A percentile compares a stretch with the other conserved stretches of the same genome.
Conservation (phyloP, 2,797 vertebrate species). For the Dipus sagitta region DNA sequence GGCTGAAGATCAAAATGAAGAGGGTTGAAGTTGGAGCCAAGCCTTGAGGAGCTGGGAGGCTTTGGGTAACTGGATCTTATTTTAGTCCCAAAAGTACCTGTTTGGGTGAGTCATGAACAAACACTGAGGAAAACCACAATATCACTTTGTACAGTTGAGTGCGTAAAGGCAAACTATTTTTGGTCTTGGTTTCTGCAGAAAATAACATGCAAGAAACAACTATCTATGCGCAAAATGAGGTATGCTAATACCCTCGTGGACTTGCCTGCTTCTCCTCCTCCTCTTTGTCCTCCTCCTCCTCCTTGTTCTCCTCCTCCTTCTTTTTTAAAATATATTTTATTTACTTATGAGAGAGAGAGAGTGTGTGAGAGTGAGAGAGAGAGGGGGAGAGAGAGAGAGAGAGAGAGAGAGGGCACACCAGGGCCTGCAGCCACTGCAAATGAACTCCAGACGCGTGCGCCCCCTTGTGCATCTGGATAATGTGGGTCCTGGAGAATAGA, state of each 20-base stretch:
- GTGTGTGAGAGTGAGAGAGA: no score
- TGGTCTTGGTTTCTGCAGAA: not conserved
- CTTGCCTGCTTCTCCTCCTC: not conserved
- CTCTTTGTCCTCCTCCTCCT: not conserved
- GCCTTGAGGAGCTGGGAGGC: not conserved
- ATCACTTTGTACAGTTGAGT: not conserved
- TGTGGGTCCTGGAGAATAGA: no score
- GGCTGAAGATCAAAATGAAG: not conserved
- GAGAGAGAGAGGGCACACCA: no score
- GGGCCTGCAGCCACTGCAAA: no score
- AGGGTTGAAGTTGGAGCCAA: not conserved
- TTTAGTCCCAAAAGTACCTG: not conserved
- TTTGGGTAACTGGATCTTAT: not conserved
- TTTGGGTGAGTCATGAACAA: not conserved
- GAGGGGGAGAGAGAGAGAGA: no score
- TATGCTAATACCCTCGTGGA: not conserved
- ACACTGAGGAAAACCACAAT: not conserved
- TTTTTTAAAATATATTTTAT: no score
- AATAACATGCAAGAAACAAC: not conserved
- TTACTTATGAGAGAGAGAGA: no score
- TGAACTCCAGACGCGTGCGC: no score
- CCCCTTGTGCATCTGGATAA: no score
- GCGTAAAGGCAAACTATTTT: not conserved
- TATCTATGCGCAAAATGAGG: not conserved
- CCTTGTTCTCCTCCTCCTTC: no score